phyloP scores from a whole-genome alignment of 2,113 vertebrate species.

The Brevimyrus niger region DNA sequence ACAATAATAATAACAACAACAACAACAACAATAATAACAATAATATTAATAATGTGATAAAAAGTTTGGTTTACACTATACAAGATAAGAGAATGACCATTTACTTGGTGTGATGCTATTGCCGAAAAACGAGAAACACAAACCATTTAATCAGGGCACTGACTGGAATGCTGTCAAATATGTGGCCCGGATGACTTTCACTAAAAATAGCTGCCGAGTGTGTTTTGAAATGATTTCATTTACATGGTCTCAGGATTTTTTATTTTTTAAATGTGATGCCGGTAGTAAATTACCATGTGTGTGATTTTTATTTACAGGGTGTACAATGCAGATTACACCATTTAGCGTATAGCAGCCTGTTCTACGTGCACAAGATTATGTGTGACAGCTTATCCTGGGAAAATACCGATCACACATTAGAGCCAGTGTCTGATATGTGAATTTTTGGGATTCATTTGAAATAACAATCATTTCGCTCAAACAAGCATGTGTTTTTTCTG shows the following conservation, averaged over 20 bases:
- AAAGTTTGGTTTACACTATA: background rate
- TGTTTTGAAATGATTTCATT: conserved; percentile 13
- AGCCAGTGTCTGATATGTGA: background rate
- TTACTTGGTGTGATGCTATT: background rate
- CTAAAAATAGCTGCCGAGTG: conserved; percentile 17
- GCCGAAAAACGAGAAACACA: background rate
- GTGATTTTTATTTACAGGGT: background rate
- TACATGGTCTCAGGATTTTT: background rate
- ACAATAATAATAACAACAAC: background rate
- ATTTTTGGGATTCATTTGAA: background rate
- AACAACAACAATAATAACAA: background rate
- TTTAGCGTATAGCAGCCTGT: background rate
- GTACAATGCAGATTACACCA: background rate
- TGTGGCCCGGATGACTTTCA: conserved; percentile 10
- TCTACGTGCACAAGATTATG: background rate
- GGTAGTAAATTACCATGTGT: background rate
- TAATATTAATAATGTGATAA: background rate
- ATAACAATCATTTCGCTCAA: background rate
- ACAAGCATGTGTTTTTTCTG: background rate
- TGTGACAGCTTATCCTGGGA: background rate
- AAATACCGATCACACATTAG: background rate
- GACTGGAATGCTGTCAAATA: conserved; percentile 16
- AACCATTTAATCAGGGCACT: background rate
- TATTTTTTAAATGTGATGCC: background rate
- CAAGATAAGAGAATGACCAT: background rate